phyloP scores from a whole-genome alignment of 2,113 vertebrate genomes.

The Myanophis thanlyinensis region DNA sequence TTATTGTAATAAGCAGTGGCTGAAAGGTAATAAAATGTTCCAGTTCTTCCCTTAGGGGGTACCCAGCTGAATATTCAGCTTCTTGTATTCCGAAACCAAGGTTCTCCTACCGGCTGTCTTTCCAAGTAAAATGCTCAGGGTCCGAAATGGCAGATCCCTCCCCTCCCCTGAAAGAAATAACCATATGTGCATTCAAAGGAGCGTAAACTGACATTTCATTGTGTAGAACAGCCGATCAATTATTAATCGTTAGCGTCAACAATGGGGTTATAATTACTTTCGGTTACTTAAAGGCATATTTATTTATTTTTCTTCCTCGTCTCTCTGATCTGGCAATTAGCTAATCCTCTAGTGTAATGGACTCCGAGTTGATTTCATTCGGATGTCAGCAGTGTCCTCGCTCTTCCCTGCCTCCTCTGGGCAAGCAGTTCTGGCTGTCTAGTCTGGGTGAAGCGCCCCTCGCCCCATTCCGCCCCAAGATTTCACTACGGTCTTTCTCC shows the following conservation, averaged over 20 bases:
- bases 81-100: neutral
- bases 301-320: slow-evolving; percentile 61
- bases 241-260: slow-evolving; percentile 81
- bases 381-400: slow-evolving; percentile 29
- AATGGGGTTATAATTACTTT: slow-evolving; percentile 77
- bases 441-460: neutral
- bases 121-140: neutral
- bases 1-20: neutral
- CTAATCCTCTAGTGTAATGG: slow-evolving; percentile 66
- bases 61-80: neutral
- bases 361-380: slow-evolving; percentile 59
- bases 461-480: neutral
- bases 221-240: slow-evolving; percentile 76
- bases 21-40: neutral
- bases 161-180: slow-evolving; percentile 2
- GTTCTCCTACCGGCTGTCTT: neutral
- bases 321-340: slow-evolving; percentile 72
- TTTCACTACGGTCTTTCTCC: neutral
- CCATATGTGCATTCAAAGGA: slow-evolving; percentile 49
- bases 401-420: slow-evolving; percentile 19
- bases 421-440: neutral
- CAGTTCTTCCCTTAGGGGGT: neutral
- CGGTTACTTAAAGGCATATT: slow-evolving; percentile 74
- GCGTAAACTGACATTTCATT: slow-evolving; percentile 75
- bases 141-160: neutral